Conservation (phyloP, 2,113 vertebrate species). For the Elephantulus edwardii region DNA sequence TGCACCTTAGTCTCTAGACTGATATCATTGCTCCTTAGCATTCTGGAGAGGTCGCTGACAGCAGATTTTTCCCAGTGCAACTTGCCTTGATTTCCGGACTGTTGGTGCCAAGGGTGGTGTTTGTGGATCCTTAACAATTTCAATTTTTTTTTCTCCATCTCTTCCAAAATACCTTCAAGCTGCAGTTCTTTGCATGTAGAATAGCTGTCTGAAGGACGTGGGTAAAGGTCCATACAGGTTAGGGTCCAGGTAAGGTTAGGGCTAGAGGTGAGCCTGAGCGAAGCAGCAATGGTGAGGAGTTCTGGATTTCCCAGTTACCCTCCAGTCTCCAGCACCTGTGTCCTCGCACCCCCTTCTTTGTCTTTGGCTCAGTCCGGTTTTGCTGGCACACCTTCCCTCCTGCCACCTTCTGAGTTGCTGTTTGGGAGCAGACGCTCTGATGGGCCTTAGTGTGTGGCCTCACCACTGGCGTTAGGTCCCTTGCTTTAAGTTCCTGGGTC, state of each 20-base stretch:
- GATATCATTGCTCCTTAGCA: too few species aligned
- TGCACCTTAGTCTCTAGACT: too few species aligned
- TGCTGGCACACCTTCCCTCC: fast-evolving
- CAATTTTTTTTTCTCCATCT: too few species aligned
- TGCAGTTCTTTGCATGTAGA: not conserved
- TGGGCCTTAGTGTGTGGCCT: too few species aligned
- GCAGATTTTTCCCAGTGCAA: too few species aligned
- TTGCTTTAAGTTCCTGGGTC: not conserved
- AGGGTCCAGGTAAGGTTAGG: not conserved
- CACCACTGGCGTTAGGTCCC: too few species aligned
- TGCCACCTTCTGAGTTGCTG: not conserved
- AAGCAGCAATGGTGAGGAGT: not conserved
- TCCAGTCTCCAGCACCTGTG: fast-evolving
- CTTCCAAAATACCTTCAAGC: not conserved
- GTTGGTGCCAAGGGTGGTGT: too few species aligned
- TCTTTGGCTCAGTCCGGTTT: not conserved
- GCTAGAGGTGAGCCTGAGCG: not conserved
- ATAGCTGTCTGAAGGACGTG: not conserved
- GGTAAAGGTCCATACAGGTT: not conserved
- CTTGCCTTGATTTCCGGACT: too few species aligned
- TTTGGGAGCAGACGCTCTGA: not conserved
- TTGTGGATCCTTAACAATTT: too few species aligned
- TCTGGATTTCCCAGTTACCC: not conserved
- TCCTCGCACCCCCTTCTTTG: not conserved
- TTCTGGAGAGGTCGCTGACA: too few species aligned